A percentile compares a stretch with the other conserved stretches of the same genome.
Evolutionary conservation across 2,797 vertebrate genomes (phyloP).

Genomic region (Octomys mimax): DNA sequence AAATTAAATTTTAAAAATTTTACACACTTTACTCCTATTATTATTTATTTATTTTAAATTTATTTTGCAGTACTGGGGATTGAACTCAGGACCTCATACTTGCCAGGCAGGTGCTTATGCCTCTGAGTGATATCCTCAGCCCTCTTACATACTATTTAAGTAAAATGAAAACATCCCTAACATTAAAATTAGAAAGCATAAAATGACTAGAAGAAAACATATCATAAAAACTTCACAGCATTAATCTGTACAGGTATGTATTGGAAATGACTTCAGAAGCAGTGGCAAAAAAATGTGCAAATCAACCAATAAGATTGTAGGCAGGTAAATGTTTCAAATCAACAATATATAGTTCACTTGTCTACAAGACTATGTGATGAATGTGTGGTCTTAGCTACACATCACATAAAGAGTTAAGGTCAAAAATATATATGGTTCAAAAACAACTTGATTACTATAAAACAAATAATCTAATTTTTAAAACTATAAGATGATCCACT

Average conservation of each 20-base stretch:
- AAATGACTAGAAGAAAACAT: background rate
- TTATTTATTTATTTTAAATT: too few species aligned
- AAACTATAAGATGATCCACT: background rate
- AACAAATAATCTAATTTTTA: background rate
- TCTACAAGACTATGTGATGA: background rate
- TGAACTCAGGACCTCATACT: too few species aligned
- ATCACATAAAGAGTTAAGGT: background rate
- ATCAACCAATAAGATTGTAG: background rate
- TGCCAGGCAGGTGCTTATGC: too few species aligned
- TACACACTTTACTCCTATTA: too few species aligned
- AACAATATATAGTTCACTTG: background rate
- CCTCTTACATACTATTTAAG: conserved; percentile 99
- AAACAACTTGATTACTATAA: background rate
- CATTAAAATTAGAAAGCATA: background rate
- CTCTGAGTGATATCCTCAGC: too few species aligned
- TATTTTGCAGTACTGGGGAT: too few species aligned
- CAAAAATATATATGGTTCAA: background rate
- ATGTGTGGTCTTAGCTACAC: background rate
- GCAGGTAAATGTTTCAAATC: background rate
- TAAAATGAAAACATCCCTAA: conserved; percentile 91
- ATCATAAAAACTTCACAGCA: background rate
- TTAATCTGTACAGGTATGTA: background rate
- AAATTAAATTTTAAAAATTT: too few species aligned
- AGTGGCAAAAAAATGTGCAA: background rate
- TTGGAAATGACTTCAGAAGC: background rate